Evolutionary conservation across 2,797 vertebrate species (phyloP), one percentile per base, ranked within the genome.

Genomic region (Trachops cirrhosus): DNA sequence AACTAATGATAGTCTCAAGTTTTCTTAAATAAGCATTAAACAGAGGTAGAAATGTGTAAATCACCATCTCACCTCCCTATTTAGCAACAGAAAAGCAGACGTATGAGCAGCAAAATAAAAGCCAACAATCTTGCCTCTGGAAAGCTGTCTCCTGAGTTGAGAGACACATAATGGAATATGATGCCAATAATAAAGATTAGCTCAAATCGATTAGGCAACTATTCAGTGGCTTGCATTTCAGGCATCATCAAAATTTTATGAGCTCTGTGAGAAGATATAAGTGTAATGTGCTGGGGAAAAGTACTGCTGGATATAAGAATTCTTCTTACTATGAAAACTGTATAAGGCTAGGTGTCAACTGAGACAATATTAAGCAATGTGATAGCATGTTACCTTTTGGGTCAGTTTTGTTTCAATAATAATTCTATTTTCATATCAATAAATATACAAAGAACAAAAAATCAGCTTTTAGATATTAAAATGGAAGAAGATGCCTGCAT

Each of bases 221-320:
- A 48, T 84, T 95, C 82, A 46, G 67, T 57, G 96, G 62, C 96
- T 86, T 88, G 12, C 79, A 84, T 96, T 89, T 95, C 77, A 92
- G 83, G 19, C 71, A 67, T 91, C 96, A 96, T 97, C 79, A 97
- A 98, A 97, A 80, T 98, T 98, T 97, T 85, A 98, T 94, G 95
- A 93, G 64, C 19, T 86, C 79, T 95, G 54, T 68, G 82, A 87
- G 16, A 93, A 87, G 88, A 91, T 5, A 5, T 24, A 78, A 95
- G 83, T 44, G 21, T 41, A 39, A 73, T 67, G 74, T 94, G 59
- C 62, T 71, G 41, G 37, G 86, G 80, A 74, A 92, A 79, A 83
- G 26, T 77, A 68, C 86, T 24, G 44, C 6, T 50, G 46, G 46
- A 94, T 44, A 32, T n/a, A 94, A 86, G 15, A 59, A 73, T 79